phyloP scores from a whole-genome alignment of 2,113 vertebrate species.

The Sclerurus mexicanus region DNA sequence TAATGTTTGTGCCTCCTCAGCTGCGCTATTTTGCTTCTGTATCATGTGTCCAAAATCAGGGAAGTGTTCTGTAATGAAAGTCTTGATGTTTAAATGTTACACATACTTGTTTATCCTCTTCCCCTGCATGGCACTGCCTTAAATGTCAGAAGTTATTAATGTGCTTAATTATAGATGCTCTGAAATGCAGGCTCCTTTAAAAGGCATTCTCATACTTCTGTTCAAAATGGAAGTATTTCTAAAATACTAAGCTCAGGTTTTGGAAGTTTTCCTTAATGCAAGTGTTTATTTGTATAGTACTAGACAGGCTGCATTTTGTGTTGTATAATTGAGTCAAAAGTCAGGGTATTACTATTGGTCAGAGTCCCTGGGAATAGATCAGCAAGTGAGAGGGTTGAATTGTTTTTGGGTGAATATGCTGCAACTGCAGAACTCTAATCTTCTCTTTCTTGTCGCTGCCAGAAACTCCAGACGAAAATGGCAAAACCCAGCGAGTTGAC shows the following conservation, averaged over 20 bases:
- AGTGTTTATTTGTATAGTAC: background rate
- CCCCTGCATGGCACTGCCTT: background rate
- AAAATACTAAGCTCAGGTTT: background rate
- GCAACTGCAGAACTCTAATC: conserved; percentile 36
- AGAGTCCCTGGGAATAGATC: background rate
- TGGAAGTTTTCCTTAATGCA: background rate
- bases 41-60: background rate
- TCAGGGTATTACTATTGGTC: background rate
- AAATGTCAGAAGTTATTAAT: conserved; percentile 25
- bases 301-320: background rate
- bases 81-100: background rate
- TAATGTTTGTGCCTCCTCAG: background rate
- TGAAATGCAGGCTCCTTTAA: background rate
- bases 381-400: background rate
- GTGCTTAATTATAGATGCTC: background rate
- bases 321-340: background rate
- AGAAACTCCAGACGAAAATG: conserved; percentile 90
- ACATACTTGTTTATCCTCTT: conserved; percentile 5
- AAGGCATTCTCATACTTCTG: background rate
- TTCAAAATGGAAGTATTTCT: background rate
- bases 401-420: background rate
- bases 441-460: conserved; percentile 68
- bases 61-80: background rate
- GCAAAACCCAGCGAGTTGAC: conserved; percentile 83
- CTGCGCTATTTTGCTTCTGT: background rate